These are phyloP conservation scores for Xenopus tropicalis DNA, from an alignment of 2,113 vertebrate species.

Conservation along the genomic window UCB_Xtro_10.0 CM004446.2:14996501-14997000, in stretches of 20 bases:
- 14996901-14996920: conserved; percentile 84
- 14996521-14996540: no score
- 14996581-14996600: no score
- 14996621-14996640: no score
- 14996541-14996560: no score
- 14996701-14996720: conserved; percentile 42
- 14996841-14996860: conserved; percentile 50
- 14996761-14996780: conserved; percentile 58
- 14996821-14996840: conserved; percentile 60
- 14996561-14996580: no score
- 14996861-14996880: conserved; percentile 98
- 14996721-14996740: conserved; percentile 42
- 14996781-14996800: conserved; percentile 61
- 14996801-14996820: conserved; percentile 44
- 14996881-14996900: conserved; percentile 84
- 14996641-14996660: conserved; percentile 17
- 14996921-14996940: conserved; percentile 76
- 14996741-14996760: conserved; percentile 23
- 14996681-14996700: conserved; percentile 30
- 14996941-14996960: conserved; percentile 65
- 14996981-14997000: conserved; percentile 49
- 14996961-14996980: conserved; percentile 52
- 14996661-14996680: neutral
- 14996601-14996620: no score
- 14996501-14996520: neutral